Evolutionary conservation across 1,140 invertebrate species (phyloP).

Genomic region (Teleopsis dalmanni): DNA sequence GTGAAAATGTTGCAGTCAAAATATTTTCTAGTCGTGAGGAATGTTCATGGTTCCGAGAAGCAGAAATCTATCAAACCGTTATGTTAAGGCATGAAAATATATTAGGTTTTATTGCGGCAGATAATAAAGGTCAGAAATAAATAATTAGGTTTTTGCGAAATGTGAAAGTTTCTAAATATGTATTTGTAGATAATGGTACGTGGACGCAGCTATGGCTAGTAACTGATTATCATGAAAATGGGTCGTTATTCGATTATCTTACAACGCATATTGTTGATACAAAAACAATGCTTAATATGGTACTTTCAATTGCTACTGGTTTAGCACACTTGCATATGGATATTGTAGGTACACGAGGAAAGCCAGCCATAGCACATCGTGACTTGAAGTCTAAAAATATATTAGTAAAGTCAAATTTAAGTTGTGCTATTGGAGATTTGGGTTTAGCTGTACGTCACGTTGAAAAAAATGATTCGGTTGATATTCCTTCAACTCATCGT

Average conservation of each 20-base stretch:
- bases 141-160: not conserved
- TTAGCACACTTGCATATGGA: slow-evolving; percentile 91
- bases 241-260: slow-evolving; percentile 90
- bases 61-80: slow-evolving; percentile 93
- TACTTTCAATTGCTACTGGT: slow-evolving; percentile 85
- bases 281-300: slow-evolving; percentile 78
- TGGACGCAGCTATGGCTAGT: slow-evolving; percentile 92
- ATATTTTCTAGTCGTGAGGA: slow-evolving; percentile 92
- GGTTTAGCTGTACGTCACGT: slow-evolving; percentile 85
- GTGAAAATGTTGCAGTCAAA: slow-evolving; percentile 93
- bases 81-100: slow-evolving; percentile 94
- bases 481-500: slow-evolving; percentile 85
- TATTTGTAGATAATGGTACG: slow-evolving; percentile 75
- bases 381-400: slow-evolving; percentile 97
- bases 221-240: slow-evolving; percentile 90
- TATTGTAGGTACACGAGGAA: slow-evolving; percentile 81
- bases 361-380: slow-evolving; percentile 92
- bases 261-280: slow-evolving; percentile 71
- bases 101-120: slow-evolving; percentile 88
- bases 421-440: slow-evolving; percentile 92
- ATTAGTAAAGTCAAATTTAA: slow-evolving; percentile 85
- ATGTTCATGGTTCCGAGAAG: slow-evolving; percentile 90
- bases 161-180: not conserved
- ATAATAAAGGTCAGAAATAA: slow-evolving; percentile 75
- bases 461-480: slow-evolving; percentile 78